A percentile compares a stretch with the other conserved stretches of the same genome.
phyloP scores from a whole-genome alignment of 2,888 invertebrate genomes.

The Caenorhabditis auriculariae region DNA sequence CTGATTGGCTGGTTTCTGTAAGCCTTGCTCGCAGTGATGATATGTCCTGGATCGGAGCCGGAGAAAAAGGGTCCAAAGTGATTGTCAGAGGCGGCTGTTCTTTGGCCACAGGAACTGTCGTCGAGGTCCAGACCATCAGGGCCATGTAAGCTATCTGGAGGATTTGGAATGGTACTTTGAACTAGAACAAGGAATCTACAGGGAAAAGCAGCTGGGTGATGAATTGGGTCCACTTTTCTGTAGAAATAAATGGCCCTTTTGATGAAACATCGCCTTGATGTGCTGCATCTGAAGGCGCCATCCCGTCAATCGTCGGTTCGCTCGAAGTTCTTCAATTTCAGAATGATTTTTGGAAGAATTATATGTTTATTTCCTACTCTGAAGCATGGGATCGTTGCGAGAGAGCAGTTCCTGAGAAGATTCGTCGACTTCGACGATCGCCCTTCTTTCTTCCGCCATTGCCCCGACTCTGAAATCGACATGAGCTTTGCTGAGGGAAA shows the following conservation, averaged over 20 bases:
- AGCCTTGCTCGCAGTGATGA: neutral
- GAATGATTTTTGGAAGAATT: neutral
- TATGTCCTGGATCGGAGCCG: neutral
- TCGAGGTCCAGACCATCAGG: conserved; percentile 29
- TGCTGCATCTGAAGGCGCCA: conserved; percentile 23
- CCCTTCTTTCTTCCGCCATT: conserved; percentile 28
- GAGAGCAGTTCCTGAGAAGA: conserved; percentile 4
- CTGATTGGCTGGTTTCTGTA: neutral
- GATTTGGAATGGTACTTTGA: no score
- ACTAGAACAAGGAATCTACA: no score
- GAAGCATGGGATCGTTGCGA: conserved; percentile 10
- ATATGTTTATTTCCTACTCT: conserved; percentile 4
- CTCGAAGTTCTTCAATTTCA: conserved; percentile 12
- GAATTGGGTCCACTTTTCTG: conserved; percentile 44
- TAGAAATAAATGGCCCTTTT: conserved; percentile 43
- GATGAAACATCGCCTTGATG: conserved; percentile 39
- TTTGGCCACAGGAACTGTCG: conserved; percentile 31
- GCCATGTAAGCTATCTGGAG: conserved; percentile 27
- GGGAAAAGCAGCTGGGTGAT: conserved; percentile 44
- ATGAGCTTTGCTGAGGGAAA: neutral
- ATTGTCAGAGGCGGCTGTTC: conserved; percentile 30
- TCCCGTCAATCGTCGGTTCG: conserved; percentile 23
- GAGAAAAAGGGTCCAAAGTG: conserved; percentile 18
- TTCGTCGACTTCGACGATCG: conserved; percentile 4
- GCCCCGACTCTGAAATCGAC: conserved; percentile 37